phyloP scores from a whole-genome alignment of 1,140 invertebrate species.

The Asbolus verrucosus region DNA sequence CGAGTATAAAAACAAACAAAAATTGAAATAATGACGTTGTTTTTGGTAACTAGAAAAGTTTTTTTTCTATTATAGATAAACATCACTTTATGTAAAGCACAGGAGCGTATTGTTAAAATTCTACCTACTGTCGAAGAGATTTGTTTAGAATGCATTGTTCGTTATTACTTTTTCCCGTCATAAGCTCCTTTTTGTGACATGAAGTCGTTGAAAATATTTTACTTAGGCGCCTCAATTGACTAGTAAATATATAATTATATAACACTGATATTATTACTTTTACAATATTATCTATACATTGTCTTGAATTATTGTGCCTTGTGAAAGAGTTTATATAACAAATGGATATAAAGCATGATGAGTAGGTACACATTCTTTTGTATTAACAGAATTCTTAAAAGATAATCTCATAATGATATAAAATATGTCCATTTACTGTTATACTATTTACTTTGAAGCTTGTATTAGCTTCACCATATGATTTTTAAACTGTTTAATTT shows the following conservation, averaged over 20 bases:
- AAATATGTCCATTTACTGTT: too few relatives aligned
- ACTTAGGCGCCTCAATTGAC: slow-evolving; percentile 60
- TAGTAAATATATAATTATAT: slow-evolving; percentile 61
- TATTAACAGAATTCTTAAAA: slow-evolving; percentile 22
- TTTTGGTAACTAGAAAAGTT: slow-evolving; percentile 45
- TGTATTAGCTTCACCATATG: too few relatives aligned
- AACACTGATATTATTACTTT: slow-evolving; percentile 55
- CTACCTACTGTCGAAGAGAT: slow-evolving; percentile 28
- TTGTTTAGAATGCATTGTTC: slow-evolving; percentile 29
- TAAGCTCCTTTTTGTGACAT: slow-evolving; percentile 27
- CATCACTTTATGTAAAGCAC: slow-evolving; percentile 44
- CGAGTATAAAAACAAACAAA: slow-evolving; percentile 24
- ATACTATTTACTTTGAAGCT: too few relatives aligned
- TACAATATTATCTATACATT: slow-evolving; percentile 57
- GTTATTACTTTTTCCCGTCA: slow-evolving; percentile 8
- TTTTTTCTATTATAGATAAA: slow-evolving; percentile 38
- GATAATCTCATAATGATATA: slow-evolving; percentile 45
- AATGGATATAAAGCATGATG: slow-evolving; percentile 55
- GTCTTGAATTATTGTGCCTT: slow-evolving; percentile 59
- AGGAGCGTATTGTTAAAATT: slow-evolving; percentile 27
- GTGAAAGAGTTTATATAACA: slow-evolving; percentile 56
- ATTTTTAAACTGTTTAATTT: background rate
- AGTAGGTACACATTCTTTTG: slow-evolving; percentile 38
- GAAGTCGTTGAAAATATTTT: slow-evolving; percentile 54
- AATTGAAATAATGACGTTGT: slow-evolving; percentile 11